These are phyloP conservation scores for Phytoseiulus persimilis DNA, from an alignment of 2,888 invertebrate species.

Conservation along the genomic window DNA sequence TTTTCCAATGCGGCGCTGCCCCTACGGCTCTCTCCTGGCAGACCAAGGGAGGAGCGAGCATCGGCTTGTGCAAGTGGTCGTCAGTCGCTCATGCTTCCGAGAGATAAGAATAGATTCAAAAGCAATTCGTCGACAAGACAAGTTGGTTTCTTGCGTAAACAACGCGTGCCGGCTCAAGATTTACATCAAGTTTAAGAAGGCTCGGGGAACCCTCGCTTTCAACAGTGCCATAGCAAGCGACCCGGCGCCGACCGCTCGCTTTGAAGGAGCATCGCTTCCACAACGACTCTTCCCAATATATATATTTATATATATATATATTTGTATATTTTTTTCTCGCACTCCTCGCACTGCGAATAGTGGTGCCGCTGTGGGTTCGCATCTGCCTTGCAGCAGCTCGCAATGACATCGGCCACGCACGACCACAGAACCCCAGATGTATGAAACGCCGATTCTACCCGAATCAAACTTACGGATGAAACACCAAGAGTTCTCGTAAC, in stretches of 20 bases:
- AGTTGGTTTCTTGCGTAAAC: not conserved
- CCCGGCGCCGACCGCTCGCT: not conserved
- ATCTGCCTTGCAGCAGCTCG: not conserved
- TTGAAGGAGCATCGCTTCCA: not conserved
- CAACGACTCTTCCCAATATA: not conserved
- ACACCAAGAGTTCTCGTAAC: no score
- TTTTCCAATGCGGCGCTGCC: no score
- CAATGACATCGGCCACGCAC: no score
- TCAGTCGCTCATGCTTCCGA: not conserved
- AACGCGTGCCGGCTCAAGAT: slow-evolving; percentile 5
- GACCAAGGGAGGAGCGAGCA: not conserved
- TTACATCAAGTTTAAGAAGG: not conserved
- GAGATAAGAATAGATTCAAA: not conserved
- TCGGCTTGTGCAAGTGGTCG: not conserved
- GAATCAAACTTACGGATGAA: no score
- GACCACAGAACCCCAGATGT: no score
- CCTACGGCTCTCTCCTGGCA: not conserved
- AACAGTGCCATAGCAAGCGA: not conserved
- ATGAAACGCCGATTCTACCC: no score
- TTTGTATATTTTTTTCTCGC: not conserved
- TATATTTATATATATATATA: not conserved
- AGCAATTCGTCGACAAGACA: not conserved
- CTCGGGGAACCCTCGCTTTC: not conserved
- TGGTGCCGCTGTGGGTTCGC: not conserved
- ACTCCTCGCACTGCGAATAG: not conserved